These are phyloP conservation scores for Caradrina clavipalpis DNA, from an alignment of 2,888 invertebrate species.

Conservation along the genomic window DNA sequence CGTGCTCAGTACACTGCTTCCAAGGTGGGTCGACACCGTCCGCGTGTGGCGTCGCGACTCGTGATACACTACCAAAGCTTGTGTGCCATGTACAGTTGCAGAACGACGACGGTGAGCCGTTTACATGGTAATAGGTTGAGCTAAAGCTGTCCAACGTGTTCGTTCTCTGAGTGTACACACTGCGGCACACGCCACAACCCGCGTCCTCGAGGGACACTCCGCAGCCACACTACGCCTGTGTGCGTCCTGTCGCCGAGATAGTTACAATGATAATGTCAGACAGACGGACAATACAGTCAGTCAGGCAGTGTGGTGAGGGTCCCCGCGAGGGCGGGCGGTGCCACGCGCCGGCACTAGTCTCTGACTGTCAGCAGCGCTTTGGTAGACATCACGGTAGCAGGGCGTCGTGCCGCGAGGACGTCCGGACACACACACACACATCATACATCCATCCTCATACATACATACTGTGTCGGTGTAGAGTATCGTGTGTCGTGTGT, in stretches of 20 bases:
- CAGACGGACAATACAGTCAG: not conserved
- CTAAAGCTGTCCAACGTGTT: conserved; percentile 5
- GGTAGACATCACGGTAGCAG: conserved; percentile 51
- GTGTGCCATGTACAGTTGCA: conserved; percentile 44
- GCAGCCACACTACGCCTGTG: not conserved
- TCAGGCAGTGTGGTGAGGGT: too few relatives aligned
- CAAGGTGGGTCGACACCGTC: conserved; percentile 73
- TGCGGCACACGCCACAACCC: conserved; percentile 1
- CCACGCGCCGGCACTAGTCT: not conserved
- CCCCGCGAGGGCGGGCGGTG: conserved; percentile 5
- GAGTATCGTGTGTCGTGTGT: too few relatives aligned
- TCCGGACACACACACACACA: conserved; percentile 5
- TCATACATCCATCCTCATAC: conserved; percentile 1
- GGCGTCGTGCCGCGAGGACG: conserved; percentile 6
- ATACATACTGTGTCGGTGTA: not conserved
- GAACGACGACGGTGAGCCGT: conserved; percentile 3
- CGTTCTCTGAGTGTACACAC: conserved; percentile 2
- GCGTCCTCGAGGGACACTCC: conserved; percentile 27
- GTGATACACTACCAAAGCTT: conserved; percentile 62
- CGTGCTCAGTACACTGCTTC: conserved; percentile 66
- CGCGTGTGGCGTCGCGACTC: conserved; percentile 60
- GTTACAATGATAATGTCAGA: too few relatives aligned
- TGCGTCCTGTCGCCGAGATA: too few relatives aligned
- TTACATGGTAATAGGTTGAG: not conserved
- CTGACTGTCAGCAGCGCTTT: conserved; percentile 44